phyloP scores from a whole-genome alignment of 2,797 vertebrate species.

The Acipenser ruthenus region DNA sequence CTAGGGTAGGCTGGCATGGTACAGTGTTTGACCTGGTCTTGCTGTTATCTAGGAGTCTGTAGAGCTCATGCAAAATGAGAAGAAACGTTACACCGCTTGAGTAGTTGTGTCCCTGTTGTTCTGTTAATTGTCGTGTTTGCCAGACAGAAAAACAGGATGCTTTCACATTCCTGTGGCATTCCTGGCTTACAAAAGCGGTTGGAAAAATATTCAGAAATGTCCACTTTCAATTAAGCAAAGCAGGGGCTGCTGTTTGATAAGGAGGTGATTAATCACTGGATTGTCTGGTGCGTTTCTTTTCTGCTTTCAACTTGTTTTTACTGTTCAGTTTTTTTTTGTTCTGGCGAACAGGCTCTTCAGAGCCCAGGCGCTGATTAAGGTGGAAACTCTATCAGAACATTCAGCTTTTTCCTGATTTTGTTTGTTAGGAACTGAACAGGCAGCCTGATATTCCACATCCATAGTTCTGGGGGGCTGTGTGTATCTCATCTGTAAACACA shows the following conservation, averaged over 20 bases:
- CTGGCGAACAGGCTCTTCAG: slow-evolving; percentile 7
- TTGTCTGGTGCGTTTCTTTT: slow-evolving; percentile 31
- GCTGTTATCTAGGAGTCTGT: no score
- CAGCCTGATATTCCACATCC: slow-evolving; percentile 26
- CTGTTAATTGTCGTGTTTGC: slow-evolving; percentile 1
- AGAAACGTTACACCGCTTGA: no score
- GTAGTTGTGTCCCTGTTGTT: not conserved
- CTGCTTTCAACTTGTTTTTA: slow-evolving; percentile 4
- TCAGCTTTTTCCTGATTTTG: slow-evolving; percentile 64
- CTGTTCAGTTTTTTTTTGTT: slow-evolving; percentile 21
- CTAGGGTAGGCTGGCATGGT: no score
- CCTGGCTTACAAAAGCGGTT: slow-evolving; percentile 25
- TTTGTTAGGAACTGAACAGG: slow-evolving; percentile 38
- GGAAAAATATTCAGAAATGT: slow-evolving; percentile 34
- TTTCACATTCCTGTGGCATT: slow-evolving; percentile 55
- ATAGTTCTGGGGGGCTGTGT: slow-evolving; percentile 22
- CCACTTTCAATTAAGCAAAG: slow-evolving; percentile 30
- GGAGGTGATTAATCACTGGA: slow-evolving; percentile 29
- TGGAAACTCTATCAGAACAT: slow-evolving; percentile 38
- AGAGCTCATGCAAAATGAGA: no score
- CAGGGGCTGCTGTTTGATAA: slow-evolving; percentile 18
- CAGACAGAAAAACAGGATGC: slow-evolving; percentile 60
- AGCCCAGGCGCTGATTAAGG: slow-evolving; percentile 36
- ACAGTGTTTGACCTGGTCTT: no score
- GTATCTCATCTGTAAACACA: not conserved